These are phyloP conservation scores for Zaprionus vittiger DNA, from an alignment of 1,140 invertebrate species.

Conservation along the genomic window DNA sequence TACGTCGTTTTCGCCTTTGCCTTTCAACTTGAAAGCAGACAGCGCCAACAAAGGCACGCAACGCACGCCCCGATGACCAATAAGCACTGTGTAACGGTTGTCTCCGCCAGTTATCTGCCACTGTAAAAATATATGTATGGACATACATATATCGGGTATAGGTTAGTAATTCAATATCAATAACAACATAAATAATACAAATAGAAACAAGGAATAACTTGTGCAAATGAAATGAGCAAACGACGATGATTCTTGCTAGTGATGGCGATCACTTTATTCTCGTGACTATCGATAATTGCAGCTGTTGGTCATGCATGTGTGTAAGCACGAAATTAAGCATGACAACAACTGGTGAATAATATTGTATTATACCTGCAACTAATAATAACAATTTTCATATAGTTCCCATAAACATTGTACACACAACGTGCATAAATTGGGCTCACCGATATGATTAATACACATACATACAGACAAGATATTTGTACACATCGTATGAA, in stretches of 20 bases:
- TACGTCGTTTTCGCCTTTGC: slow-evolving; percentile 25
- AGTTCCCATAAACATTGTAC: not conserved
- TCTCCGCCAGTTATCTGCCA: slow-evolving; percentile 13
- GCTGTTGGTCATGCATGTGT: slow-evolving; percentile 4
- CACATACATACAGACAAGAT: not conserved
- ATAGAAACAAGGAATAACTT: not conserved
- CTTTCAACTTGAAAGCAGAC: slow-evolving; percentile 43
- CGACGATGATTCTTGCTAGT: not conserved
- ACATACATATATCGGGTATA: slow-evolving; percentile 28
- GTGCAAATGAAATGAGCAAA: not conserved
- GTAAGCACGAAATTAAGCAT: slow-evolving; percentile 6
- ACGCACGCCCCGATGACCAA: slow-evolving; percentile 34
- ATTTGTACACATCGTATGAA: slow-evolving; percentile 14
- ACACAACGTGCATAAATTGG: not conserved
- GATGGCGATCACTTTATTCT: not conserved
- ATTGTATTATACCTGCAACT: slow-evolving; percentile 54
- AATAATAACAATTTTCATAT: slow-evolving; percentile 29
- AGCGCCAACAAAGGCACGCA: slow-evolving; percentile 35
- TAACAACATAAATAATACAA: not conserved
- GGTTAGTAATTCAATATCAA: not conserved
- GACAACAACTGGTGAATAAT: slow-evolving; percentile 48
- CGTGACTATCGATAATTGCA: slow-evolving; percentile 1
- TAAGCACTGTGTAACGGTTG: slow-evolving; percentile 48
- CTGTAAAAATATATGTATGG: slow-evolving; percentile 16
- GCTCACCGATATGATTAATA: slow-evolving; percentile 1